These are phyloP conservation scores for Cynoglossus semilaevis DNA, from an alignment of 2,113 vertebrate genomes.

Conservation along the genomic window DNA sequence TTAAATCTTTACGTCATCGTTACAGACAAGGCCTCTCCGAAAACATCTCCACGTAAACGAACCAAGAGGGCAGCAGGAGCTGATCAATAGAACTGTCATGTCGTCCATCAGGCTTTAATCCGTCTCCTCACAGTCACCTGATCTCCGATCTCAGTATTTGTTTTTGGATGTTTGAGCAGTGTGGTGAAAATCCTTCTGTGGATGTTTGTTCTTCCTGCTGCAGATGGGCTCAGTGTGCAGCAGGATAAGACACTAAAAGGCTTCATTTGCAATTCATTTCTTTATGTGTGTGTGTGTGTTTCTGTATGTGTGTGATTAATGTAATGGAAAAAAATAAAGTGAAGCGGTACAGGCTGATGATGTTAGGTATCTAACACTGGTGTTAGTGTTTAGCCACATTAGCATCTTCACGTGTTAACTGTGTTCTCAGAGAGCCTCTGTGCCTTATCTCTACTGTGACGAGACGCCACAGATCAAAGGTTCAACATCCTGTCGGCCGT, in stretches of 20 bases:
- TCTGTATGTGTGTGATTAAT: constrained; percentile 16
- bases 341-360: background rate
- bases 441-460: too few relatives aligned
- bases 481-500: too few relatives aligned
- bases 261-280: constrained; percentile 17
- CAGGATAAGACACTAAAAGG: constrained; percentile 27
- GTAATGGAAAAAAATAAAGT: background rate
- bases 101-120: constrained; percentile 29
- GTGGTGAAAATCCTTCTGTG: constrained; percentile 7
- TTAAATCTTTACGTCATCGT: constrained; percentile 24
- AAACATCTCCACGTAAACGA: constrained; percentile 75
- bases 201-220: constrained; percentile 4
- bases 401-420: too few relatives aligned
- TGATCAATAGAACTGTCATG: constrained; percentile 62
- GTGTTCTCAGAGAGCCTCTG: too few relatives aligned
- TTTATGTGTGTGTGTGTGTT: constrained; percentile 8
- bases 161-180: constrained; percentile 18
- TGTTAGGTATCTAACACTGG: background rate
- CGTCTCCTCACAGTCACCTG: constrained; percentile 20
- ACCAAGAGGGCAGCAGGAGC: constrained; percentile 71
- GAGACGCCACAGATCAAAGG: too few relatives aligned
- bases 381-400: too few relatives aligned
- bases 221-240: constrained; percentile 6
- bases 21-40: constrained; percentile 75
- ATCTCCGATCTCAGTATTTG: constrained; percentile 14